Conservation (phyloP, 2,797 vertebrate genomes). For the Xenopus petersii region DNA sequence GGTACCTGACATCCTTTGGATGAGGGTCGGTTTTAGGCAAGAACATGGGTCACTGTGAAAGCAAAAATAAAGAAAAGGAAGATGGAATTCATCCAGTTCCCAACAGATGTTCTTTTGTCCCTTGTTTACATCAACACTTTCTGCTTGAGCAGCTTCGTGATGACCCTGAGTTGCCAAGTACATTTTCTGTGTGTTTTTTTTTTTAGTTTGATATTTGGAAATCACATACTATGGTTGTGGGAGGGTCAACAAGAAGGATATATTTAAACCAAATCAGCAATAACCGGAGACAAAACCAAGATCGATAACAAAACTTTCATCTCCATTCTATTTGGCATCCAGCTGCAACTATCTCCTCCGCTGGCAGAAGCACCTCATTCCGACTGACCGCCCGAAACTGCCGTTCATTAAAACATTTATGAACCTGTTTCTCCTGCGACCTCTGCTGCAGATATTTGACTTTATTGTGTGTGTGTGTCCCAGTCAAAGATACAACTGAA, state of each 20-base stretch:
- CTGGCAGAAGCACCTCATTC: constrained; percentile 17
- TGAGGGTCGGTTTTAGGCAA: constrained; percentile 52
- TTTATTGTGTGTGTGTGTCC: constrained; percentile 49
- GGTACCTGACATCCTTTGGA: constrained; percentile 44
- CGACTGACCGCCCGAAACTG: constrained; percentile 42
- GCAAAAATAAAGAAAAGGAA: constrained; percentile 46
- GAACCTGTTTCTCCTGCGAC: constrained; percentile 38
- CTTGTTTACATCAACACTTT: constrained; percentile 52
- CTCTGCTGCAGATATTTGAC: constrained; percentile 38
- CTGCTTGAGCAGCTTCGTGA: constrained; percentile 52
- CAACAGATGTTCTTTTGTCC: constrained; percentile 42
- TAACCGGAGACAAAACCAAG: constrained; percentile 37
- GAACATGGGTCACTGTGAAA: constrained; percentile 54
- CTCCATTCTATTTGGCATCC: constrained; percentile 52
- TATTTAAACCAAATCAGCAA: constrained; percentile 38
- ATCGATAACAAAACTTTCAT: constrained; percentile 34
- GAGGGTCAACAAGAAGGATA: constrained; percentile 6
- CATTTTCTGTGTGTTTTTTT: constrained; percentile 44
- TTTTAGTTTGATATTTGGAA: constrained; percentile 22
- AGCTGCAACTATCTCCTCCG: constrained; percentile 16
- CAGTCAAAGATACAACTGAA: constrained; percentile 15
- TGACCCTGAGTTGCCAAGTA: constrained; percentile 36
- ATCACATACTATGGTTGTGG: constrained; percentile 1
- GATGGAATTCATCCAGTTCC: constrained; percentile 32
- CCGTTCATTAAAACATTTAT: constrained; percentile 43